Evolutionary conservation across 92 coral and sea anemone species (phyloP).

Genomic region (Zoanthus sansibaricus): DNA sequence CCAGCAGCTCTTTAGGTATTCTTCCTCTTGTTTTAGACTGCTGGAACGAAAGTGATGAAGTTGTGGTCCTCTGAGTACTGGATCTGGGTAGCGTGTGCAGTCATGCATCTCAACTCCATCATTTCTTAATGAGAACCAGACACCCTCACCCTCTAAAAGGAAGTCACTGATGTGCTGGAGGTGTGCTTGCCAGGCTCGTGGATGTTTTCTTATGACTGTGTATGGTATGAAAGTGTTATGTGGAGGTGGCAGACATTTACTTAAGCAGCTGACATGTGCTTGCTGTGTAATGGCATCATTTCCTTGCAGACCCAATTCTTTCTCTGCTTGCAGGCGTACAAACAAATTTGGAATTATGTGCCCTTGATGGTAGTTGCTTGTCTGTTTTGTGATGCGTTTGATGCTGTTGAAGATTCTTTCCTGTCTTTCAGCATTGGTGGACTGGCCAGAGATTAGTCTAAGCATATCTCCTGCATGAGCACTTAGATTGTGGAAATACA

Average conservation of each 20-base stretch:
- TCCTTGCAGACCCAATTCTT: constrained; percentile 45
- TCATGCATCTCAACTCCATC: not conserved
- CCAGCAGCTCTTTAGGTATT: too few relatives aligned
- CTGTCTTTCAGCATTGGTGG: constrained; percentile 64
- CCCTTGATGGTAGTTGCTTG: constrained; percentile 51
- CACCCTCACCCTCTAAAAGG: constrained; percentile 2
- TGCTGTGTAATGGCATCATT: constrained; percentile 51
- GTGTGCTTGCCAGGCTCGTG: not conserved
- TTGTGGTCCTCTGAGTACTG: too few relatives aligned
- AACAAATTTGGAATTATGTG: not conserved
- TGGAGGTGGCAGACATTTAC: constrained; percentile 11
- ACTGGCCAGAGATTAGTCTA: constrained; percentile 59
- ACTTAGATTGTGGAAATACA: constrained; percentile 48
- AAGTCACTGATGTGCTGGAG: not conserved
- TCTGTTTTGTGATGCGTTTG: constrained; percentile 47
- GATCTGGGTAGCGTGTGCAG: not conserved
- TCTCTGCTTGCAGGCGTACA: constrained; percentile 52
- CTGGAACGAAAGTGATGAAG: too few relatives aligned
- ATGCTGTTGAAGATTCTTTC: constrained; percentile 58
- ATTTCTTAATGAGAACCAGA: not conserved
- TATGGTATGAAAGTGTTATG: not conserved
- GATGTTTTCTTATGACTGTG: not conserved
- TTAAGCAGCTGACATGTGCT: constrained; percentile 39
- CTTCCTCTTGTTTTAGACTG: too few relatives aligned
- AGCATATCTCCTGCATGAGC: constrained; percentile 68